These are phyloP conservation scores for Tor tambroides DNA, from an alignment of 2,113 vertebrate species.

Conservation along the genomic window DNA sequence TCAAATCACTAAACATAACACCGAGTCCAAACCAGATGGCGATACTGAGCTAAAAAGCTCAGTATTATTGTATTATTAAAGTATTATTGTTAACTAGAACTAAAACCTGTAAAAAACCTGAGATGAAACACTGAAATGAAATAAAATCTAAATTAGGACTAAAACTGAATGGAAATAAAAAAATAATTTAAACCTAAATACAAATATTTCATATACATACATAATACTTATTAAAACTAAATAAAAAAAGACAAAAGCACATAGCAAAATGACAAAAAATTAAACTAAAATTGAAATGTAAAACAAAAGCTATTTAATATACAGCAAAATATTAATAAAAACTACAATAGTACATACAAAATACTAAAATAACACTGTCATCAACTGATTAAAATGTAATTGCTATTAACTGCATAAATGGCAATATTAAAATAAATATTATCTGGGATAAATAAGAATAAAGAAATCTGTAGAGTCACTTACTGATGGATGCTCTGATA, in stretches of 20 bases:
- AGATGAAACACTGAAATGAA: background rate
- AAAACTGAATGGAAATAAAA: background rate
- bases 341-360: background rate
- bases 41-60: background rate
- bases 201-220: too few relatives aligned
- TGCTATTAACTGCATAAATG: background rate
- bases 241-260: background rate
- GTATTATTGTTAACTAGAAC: background rate
- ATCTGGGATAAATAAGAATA: too few relatives aligned
- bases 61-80: too few relatives aligned
- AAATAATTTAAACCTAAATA: background rate
- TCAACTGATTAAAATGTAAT: background rate
- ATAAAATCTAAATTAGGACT: background rate
- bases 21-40: background rate
- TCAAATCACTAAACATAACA: background rate
- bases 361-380: background rate
- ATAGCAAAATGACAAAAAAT: background rate
- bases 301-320: background rate
- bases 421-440: too few relatives aligned
- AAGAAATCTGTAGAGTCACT: too few relatives aligned
- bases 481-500: too few relatives aligned
- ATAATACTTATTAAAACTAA: too few relatives aligned
- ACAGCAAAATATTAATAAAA: background rate
- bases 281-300: background rate
- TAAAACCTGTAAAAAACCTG: too few relatives aligned